phyloP scores from a whole-genome alignment of 2,113 vertebrate species.

The Nannospalax galili region DNA sequence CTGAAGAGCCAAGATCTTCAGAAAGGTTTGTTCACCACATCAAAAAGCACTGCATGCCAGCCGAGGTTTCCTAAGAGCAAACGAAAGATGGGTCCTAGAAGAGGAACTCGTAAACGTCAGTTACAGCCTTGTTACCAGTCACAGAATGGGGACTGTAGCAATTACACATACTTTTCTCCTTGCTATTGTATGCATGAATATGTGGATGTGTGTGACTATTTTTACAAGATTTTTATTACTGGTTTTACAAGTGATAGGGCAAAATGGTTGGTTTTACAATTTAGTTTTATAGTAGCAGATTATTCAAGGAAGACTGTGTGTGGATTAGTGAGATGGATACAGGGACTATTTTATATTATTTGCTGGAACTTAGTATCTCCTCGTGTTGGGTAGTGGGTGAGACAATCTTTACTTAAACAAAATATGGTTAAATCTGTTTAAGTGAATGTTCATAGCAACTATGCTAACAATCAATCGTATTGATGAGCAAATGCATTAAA shows the following conservation, averaged over 20 bases:
- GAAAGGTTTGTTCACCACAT: not conserved
- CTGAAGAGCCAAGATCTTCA: not conserved
- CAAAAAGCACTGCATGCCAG: not conserved
- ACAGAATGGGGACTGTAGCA: not conserved
- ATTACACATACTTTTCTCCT: not conserved
- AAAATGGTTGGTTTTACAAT: not conserved
- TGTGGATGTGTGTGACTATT: not conserved
- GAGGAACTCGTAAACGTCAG: not conserved
- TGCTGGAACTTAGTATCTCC: not conserved
- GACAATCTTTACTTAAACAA: not conserved
- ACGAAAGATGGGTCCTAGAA: not conserved
- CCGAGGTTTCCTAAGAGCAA: not conserved
- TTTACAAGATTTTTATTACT: not conserved
- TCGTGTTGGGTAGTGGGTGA: not conserved
- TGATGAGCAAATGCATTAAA: too few relatives aligned
- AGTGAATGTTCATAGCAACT: too few relatives aligned
- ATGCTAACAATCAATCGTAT: too few relatives aligned
- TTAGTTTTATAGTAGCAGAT: not conserved
- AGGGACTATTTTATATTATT: not conserved
- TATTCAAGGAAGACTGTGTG: too few relatives aligned
- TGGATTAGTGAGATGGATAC: not conserved
- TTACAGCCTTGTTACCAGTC: not conserved
- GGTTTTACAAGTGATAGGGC: not conserved
- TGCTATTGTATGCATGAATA: not conserved
- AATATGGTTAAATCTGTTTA: too few relatives aligned